Conservation (phyloP, 2,113 vertebrate species). For the Coptodon bakossiorum region DNA sequence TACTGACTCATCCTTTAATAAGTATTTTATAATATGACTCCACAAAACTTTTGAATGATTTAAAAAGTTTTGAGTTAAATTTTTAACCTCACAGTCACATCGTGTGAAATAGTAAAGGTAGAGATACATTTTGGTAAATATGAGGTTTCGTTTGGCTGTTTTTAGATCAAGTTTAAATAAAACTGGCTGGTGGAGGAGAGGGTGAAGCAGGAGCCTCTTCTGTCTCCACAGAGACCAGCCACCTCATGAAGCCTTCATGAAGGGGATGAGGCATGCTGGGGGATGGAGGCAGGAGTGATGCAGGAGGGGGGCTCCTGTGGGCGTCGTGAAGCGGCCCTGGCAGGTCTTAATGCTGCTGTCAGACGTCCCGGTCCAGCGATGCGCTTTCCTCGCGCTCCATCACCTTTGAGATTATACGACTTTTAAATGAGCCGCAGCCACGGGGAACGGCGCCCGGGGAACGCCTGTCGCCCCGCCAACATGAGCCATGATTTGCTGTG, state of each 20-base stretch:
- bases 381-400: constrained; percentile 3
- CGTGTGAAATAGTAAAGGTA: background rate
- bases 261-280: constrained; percentile 8
- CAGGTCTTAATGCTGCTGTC: constrained; percentile 70
- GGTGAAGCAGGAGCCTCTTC: background rate
- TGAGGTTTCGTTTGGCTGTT: background rate
- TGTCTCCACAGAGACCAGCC: background rate
- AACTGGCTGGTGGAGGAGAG: background rate
- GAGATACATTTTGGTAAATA: background rate
- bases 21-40: background rate
- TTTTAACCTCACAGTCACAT: background rate
- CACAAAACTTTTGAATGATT: background rate
- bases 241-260: background rate
- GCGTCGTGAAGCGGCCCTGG: constrained; percentile 37
- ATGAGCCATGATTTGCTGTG: constrained; percentile 52
- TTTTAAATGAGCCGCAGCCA: constrained; percentile 64
- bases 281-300: background rate
- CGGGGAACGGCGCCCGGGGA: constrained; percentile 33
- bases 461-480: constrained; percentile 49
- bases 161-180: background rate
- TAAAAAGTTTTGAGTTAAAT: background rate
- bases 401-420: constrained; percentile 46
- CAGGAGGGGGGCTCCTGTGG: background rate
- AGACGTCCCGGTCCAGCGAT: constrained; percentile 44
- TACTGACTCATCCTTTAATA: background rate